A percentile compares a stretch with the other conserved stretches of the same genome.
phyloP scores from a whole-genome alignment of 2,888 invertebrate species.

The Bimastos eiseni region DNA sequence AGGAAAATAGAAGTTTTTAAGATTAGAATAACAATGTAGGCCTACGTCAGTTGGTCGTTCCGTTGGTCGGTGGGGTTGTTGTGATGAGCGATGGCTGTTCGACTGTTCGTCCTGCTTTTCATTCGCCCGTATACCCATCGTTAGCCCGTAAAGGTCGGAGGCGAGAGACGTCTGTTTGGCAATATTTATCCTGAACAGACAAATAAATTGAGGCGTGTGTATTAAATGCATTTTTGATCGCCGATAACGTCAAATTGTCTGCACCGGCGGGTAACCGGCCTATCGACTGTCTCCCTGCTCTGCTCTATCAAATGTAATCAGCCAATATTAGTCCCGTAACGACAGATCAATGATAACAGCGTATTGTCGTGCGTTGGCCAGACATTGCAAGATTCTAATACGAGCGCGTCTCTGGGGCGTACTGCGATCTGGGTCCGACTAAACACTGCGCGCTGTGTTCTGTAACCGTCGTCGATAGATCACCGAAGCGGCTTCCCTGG shows the following conservation, averaged over 20 bases:
- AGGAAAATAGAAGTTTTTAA: too few species aligned
- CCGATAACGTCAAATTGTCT: conserved; percentile 18
- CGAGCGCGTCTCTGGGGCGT: conserved; percentile 10
- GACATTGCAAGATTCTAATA: conserved; percentile 24
- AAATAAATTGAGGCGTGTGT: conserved; percentile 22
- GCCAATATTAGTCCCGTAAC: conserved; percentile 25
- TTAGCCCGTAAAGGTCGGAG: conserved; percentile 13
- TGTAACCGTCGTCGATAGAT: conserved; percentile 20
- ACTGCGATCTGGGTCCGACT: background rate
- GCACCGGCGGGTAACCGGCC: conserved; percentile 7
- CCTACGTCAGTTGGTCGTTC: background rate
- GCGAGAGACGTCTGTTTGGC: background rate
- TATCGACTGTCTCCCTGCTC: conserved; percentile 13
- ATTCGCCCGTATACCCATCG: background rate
- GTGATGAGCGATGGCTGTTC: background rate
- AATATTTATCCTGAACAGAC: conserved; percentile 18
- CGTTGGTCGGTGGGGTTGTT: background rate
- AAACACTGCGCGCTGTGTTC: conserved; percentile 2
- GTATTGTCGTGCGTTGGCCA: conserved; percentile 5
- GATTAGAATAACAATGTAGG: too few species aligned
- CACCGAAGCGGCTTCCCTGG: background rate
- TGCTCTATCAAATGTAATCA: conserved; percentile 22
- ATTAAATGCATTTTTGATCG: conserved; percentile 22
- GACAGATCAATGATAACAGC: conserved; percentile 21
- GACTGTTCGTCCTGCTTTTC: background rate